A percentile compares a stretch with the other conserved stretches of the same genome.
phyloP scores from a whole-genome alignment of 2,113 vertebrate genomes.

The Petroica traversi region DNA sequence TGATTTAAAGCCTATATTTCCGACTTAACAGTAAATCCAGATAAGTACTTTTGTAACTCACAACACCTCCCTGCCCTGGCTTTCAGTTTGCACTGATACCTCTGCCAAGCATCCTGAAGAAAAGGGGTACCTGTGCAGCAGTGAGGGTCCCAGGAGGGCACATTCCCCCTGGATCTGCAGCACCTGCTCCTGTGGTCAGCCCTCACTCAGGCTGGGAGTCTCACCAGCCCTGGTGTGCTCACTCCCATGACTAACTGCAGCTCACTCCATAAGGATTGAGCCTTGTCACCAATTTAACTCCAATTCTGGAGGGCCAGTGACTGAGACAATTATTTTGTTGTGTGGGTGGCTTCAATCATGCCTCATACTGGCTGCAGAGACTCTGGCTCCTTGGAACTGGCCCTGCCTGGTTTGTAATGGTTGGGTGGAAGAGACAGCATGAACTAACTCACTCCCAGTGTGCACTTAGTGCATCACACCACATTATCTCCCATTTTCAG shows the following conservation, averaged over 20 bases:
- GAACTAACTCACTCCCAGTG: neutral
- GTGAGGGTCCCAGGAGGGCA: neutral
- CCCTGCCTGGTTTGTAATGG: neutral
- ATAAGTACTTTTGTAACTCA: neutral
- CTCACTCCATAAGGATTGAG: neutral
- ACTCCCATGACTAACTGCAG: neutral
- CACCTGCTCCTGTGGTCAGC: neutral
- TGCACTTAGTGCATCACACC: neutral
- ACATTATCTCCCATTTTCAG: neutral
- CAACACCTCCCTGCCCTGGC: neutral
- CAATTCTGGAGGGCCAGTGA: neutral
- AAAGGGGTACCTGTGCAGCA: neutral
- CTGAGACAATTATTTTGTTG: neutral
- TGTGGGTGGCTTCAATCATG: neutral
- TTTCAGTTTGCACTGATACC: neutral
- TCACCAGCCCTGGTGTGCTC: neutral
- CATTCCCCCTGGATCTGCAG: neutral
- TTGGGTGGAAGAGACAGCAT: neutral
- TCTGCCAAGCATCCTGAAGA: neutral
- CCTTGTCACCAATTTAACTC: neutral
- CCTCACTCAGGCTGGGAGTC: neutral
- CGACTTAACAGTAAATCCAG: neutral
- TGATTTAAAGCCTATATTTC: neutral
- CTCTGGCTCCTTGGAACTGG: neutral
- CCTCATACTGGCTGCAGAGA: neutral